These are phyloP conservation scores for Buphagus erythrorhynchus DNA, from an alignment of 2,797 vertebrate genomes.

Conservation along the genomic window DNA sequence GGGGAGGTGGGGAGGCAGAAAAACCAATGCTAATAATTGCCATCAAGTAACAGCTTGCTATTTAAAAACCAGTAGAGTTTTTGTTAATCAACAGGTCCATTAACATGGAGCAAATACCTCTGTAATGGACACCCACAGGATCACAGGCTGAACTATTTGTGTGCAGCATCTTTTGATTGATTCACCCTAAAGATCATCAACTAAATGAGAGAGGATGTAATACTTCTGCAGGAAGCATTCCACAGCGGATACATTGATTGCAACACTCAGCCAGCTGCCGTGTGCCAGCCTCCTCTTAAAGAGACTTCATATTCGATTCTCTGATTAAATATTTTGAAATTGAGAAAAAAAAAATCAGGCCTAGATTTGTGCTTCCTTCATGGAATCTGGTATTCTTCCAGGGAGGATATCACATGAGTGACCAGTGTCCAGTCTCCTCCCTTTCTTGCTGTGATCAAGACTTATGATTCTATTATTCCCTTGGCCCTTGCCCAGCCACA, in stretches of 20 bases:
- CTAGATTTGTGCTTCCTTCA: background rate
- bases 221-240: constrained; percentile 66
- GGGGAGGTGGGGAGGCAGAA: background rate
- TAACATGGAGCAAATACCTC: constrained; percentile 15
- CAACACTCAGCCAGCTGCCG: constrained; percentile 29
- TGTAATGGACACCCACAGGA: constrained; percentile 42
- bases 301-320: constrained; percentile 1
- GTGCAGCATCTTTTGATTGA: constrained; percentile 55
- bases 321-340: constrained; percentile 5
- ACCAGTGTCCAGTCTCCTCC: background rate
- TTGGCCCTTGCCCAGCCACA: background rate
- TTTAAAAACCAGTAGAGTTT: constrained; percentile 1
- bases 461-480: accelerated
- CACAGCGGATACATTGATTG: constrained; percentile 50
- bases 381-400: background rate
- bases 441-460: background rate
- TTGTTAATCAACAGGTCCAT: constrained; percentile 62
- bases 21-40: background rate
- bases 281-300: constrained; percentile 15
- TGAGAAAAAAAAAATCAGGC: background rate
- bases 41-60: background rate
- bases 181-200: constrained; percentile 56
- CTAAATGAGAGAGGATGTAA: constrained; percentile 66
- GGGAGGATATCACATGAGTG: background rate
- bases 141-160: constrained; percentile 1